Base-by-base conservation (phyloP, 1,140 invertebrate genomes). In the Ganaspis sp. region DNA sequence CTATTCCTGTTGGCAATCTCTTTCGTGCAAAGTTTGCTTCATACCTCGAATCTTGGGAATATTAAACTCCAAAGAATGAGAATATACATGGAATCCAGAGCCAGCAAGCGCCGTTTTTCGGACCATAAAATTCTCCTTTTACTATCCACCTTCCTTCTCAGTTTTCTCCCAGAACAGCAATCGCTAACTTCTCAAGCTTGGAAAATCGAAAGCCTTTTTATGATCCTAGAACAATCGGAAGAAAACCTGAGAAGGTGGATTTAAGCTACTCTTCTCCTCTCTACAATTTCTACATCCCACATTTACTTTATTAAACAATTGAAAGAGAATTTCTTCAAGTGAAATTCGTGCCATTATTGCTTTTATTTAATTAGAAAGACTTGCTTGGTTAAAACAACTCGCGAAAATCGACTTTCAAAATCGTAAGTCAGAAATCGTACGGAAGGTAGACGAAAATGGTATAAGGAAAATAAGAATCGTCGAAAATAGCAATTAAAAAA, bases 171-270 rank as follows among this genome's bases (percentile, higher is more conserved):
- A 64, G 58, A 29, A 64, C 26, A 29, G 58, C 58, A 64, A 64
- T 64, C 58, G 8, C 58, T 64, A 64, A 15, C 23, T 34, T 15
- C 23, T 34, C 45, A 17, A 64, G 8, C 9, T 4, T n/a, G 58
- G 58, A 34, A 64, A 64, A 64, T 34, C 12, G 58, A 64, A 64
- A 64, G 29, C 29, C 11, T 64, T 64, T 64, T 64, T 64, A 64
- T 29, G 29, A 29, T 15, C 58, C 23, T 64, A 3, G 58, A 64
- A 64, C 23, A 64, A 64, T 64, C 23, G 26, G n/a, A 64, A n/a
- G 23, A 64, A 64, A 64, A 29, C 29, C 26, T 64, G 11, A 12
- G 26, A 29, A 64, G 58, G 9, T 29, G 21, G 9, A 34, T 64
- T 26, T 64, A 29, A 64, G 23, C 11, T n/a, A 64, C 12, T 49